These are phyloP conservation scores for Ophion obscuratus DNA, from an alignment of 2,888 invertebrate species.

Conservation along the genomic window DNA sequence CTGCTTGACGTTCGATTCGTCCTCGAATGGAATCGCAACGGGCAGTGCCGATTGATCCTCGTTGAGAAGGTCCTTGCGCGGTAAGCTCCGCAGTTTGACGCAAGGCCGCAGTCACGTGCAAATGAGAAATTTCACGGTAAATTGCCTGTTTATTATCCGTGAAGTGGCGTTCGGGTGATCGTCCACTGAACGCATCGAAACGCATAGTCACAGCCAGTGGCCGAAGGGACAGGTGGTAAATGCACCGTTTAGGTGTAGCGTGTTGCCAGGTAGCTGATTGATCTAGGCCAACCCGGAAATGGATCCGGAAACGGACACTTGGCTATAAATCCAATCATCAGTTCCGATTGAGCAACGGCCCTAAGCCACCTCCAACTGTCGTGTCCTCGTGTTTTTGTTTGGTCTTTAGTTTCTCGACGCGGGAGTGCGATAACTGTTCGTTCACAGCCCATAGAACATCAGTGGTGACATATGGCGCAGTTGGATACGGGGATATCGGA, in stretches of 20 bases:
- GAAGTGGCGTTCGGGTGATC: background rate
- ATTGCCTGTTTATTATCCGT: background rate
- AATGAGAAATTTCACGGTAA: background rate
- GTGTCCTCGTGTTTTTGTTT: background rate
- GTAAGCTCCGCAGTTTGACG: background rate
- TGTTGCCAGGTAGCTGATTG: background rate
- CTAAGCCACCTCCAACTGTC: background rate
- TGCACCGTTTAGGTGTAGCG: background rate
- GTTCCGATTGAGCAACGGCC: constrained; percentile 5
- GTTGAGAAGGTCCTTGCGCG: background rate
- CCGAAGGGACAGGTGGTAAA: constrained; percentile 6
- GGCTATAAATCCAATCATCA: background rate
- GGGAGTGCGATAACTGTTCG: constrained; percentile 20
- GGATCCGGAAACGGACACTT: background rate
- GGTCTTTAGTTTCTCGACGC: background rate
- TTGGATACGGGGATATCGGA: constrained; percentile 13
- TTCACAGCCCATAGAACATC: constrained; percentile 29
- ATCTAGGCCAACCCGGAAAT: background rate
- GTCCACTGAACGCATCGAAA: background rate
- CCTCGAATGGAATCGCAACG: background rate
- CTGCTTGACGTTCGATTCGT: background rate
- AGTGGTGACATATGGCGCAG: constrained; percentile 26
- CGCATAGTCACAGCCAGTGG: background rate
- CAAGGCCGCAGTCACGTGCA: background rate
- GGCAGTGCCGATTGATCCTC: background rate